Conservation (phyloP, 1,140 invertebrate genomes). For the Neodiprion pinetum region DNA sequence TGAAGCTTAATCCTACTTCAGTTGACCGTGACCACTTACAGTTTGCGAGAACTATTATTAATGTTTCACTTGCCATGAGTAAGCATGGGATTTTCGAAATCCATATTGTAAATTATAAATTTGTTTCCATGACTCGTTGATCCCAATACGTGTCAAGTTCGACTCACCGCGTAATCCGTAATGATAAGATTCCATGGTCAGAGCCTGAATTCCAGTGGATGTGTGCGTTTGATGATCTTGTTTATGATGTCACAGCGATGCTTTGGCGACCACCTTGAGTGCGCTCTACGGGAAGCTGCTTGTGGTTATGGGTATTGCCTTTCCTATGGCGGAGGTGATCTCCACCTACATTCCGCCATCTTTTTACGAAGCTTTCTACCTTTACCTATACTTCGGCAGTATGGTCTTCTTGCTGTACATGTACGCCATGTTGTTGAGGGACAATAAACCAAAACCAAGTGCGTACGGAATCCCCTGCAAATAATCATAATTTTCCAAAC, state of each 20-base stretch:
- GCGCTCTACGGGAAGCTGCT: constrained; percentile 93
- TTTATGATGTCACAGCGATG: constrained; percentile 68
- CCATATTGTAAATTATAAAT: too few relatives aligned
- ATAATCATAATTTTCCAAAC: neutral
- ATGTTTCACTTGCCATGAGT: too few relatives aligned
- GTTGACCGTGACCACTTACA: too few relatives aligned
- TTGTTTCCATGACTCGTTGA: too few relatives aligned
- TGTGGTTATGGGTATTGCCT: constrained; percentile 92
- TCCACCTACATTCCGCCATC: constrained; percentile 91
- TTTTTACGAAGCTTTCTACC: constrained; percentile 89
- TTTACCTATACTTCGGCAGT: constrained; percentile 89
- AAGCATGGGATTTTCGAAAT: too few relatives aligned
- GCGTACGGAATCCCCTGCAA: neutral
- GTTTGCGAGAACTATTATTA: too few relatives aligned
- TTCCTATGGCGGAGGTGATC: constrained; percentile 92
- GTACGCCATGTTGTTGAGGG: constrained; percentile 78
- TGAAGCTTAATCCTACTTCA: too few relatives aligned
- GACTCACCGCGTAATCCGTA: too few relatives aligned
- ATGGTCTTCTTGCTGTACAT: constrained; percentile 89
- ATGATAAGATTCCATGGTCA: too few relatives aligned
- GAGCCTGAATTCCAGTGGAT: too few relatives aligned
- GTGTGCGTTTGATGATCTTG: too few relatives aligned
- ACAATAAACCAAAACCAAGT: constrained; percentile 60
- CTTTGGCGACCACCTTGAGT: constrained; percentile 84
- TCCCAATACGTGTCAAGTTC: too few relatives aligned